phyloP scores from a whole-genome alignment of 2,113 vertebrate genomes.

The Herpailurus yagouaroundi region DNA sequence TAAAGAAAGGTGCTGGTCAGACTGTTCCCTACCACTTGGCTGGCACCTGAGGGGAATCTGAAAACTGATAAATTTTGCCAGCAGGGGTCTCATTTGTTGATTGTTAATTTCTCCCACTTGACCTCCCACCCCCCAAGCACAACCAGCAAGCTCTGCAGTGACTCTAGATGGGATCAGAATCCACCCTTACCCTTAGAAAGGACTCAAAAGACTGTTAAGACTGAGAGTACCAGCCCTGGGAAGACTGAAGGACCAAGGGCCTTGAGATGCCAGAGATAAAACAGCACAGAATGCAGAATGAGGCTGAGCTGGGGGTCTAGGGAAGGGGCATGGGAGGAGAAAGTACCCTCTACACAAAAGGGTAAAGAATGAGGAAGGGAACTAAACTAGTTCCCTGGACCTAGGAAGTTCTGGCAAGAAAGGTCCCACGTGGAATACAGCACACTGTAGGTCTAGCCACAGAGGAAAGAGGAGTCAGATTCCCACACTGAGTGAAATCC shows the following conservation, averaged over 20 bases:
- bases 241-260: background rate
- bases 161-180: background rate
- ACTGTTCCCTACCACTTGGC: background rate
- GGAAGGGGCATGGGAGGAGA: too few species aligned
- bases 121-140: background rate
- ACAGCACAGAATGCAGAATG: background rate
- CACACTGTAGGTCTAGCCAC: background rate
- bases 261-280: slow-evolving; percentile 9
- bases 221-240: background rate
- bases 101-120: background rate
- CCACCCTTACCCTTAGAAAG: background rate
- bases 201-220: background rate
- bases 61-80: slow-evolving; percentile 28
- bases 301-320: background rate
- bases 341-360: background rate
- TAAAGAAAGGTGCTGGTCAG: background rate
- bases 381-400: background rate
- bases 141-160: background rate
- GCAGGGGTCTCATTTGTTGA: background rate
- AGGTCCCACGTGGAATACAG: background rate
- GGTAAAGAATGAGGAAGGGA: background rate
- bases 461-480: background rate
- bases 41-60: slow-evolving; percentile 17
- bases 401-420: background rate
- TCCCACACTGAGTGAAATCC: background rate